Evolutionary conservation across 2,113 vertebrate genomes (phyloP), one percentile per base, ranked within the genome.

Genomic region (Tyto alba): DNA sequence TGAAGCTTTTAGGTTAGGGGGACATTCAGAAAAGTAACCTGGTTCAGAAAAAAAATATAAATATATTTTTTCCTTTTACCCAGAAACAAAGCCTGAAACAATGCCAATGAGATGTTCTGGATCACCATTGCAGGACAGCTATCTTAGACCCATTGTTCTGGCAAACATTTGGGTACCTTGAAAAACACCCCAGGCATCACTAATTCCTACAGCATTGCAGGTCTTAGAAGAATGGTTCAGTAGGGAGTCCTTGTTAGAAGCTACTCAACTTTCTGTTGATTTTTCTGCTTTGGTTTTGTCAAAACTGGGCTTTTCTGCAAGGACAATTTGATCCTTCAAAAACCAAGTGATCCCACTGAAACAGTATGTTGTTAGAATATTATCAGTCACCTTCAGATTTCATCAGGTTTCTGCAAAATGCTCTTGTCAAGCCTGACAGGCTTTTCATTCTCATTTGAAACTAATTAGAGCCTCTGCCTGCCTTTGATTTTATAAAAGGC

Each of bases 381-480:
- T 95, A 90, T 86, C 92, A 91, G 63, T 73, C 67, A 75, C 53
- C 59, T 55, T 43, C 85, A 83, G 47, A 53, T 86, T 90, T 77
- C 68, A 90, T 74, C n/a, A 84, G 47, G 17, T 66, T 93, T 90
- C 64, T 80, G 45, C 34, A 91, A 88, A 91, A 88, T 29, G 55
- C 22, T 90, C 22, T 66, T 96, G 88, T 96, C 78, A 91, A 90
- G 75, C 29, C 67, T 67, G 88, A 88, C 67, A 89, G 85, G 64
- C 40, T 83, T 90, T 77, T 88, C 50, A 40, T 80, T 96, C 82
- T 91, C 48, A 13, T 83, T 80, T 93, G 75, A 86, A 95, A 95
- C 59, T 94, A 94, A 94, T 97, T 96, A 93, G 62, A 89, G 32
- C 32, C 79, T 94, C 71, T 90, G 85, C n/a, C 56, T 85, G 75